phyloP scores from a whole-genome alignment of 2,113 vertebrate species.

The Paradisaea rubra region DNA sequence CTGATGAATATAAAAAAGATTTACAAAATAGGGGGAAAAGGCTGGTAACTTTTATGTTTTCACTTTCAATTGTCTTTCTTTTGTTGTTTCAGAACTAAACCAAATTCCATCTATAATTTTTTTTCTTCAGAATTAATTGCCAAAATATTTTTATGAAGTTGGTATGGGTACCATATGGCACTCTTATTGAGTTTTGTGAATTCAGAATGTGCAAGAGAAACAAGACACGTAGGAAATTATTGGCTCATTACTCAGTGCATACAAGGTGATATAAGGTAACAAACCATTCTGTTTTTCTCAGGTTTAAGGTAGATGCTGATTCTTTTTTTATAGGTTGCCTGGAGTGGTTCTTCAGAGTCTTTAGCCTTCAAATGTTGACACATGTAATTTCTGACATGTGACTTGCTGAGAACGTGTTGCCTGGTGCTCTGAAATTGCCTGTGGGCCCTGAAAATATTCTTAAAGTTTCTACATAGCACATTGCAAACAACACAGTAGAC shows the following conservation, averaged over 20 bases:
- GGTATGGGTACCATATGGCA: not conserved
- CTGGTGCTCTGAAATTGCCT: not conserved
- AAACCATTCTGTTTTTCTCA: not conserved
- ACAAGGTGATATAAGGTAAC: not conserved
- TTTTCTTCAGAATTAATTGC: not conserved
- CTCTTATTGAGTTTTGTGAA: not conserved
- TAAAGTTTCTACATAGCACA: not conserved
- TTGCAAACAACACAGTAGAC: not conserved
- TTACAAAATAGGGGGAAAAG: not conserved
- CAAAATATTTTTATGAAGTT: not conserved
- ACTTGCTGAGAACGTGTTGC: not conserved
- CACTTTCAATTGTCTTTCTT: not conserved
- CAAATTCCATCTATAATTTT: not conserved
- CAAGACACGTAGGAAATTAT: not conserved
- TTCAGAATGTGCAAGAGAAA: not conserved
- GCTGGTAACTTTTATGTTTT: not conserved
- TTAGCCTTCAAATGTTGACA: not conserved
- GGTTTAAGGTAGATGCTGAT: not conserved
- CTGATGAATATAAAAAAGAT: not conserved
- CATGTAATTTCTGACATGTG: fast-evolving
- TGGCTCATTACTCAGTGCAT: not conserved
- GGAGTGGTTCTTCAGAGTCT: not conserved
- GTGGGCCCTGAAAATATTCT: not conserved
- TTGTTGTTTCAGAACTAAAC: not conserved
- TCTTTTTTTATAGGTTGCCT: not conserved